Evolutionary conservation across 1,140 invertebrate species (phyloP).

Genomic region (Tetramorium parvispinum): DNA sequence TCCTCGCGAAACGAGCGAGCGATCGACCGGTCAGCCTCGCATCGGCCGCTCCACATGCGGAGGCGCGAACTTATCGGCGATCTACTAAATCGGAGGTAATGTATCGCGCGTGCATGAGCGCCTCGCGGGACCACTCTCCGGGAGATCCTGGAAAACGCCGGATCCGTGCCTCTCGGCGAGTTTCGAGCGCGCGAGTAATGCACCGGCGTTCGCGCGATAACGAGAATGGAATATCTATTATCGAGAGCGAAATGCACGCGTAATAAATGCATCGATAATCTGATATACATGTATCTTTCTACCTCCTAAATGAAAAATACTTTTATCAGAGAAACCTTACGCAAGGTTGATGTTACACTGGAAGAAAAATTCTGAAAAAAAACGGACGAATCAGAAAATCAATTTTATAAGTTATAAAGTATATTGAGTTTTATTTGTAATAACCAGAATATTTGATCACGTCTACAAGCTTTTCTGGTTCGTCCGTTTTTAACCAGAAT

Average conservation of each 20-base stretch:
- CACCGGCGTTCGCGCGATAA: background rate
- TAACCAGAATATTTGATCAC: no score
- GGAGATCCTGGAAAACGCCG: slow-evolving; percentile 27
- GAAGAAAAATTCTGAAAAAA: no score
- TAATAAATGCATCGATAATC: background rate
- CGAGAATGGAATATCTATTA: background rate
- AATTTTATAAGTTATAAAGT: no score
- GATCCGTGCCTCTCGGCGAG: background rate
- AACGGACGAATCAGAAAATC: no score
- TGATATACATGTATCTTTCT: background rate
- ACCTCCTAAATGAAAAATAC: background rate
- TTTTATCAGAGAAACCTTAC: background rate
- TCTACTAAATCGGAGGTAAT: slow-evolving; percentile 41
- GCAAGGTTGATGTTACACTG: background rate
- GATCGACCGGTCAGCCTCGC: slow-evolving; percentile 2
- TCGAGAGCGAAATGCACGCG: background rate
- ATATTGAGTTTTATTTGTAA: no score
- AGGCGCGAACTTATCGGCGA: slow-evolving; percentile 52
- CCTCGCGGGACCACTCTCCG: slow-evolving; percentile 23
- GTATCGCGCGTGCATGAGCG: background rate
- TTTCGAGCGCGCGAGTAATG: background rate
- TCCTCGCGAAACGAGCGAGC: slow-evolving; percentile 59
- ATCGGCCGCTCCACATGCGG: slow-evolving; percentile 26
- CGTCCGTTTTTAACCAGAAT: no score
- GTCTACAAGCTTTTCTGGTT: no score